Evolutionary conservation across 1,140 invertebrate genomes (phyloP).

Genomic region (Heliconius hermathena): DNA sequence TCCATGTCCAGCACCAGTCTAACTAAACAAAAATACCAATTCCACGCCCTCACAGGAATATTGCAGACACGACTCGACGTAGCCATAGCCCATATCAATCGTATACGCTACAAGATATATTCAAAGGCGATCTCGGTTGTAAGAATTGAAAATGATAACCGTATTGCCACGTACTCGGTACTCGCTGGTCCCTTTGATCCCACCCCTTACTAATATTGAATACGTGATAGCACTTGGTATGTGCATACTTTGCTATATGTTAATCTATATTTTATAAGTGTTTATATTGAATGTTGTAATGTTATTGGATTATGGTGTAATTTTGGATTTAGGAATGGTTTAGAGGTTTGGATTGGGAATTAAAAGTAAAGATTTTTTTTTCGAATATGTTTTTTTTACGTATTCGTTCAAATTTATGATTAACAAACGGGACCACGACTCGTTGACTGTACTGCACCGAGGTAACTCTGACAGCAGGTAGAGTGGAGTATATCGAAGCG

Average conservation of each 20-base stretch:
- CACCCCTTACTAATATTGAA: slow-evolving; percentile 42
- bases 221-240: slow-evolving; percentile 37
- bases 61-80: slow-evolving; percentile 4
- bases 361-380: too few relatives aligned
- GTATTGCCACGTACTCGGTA: slow-evolving; percentile 42
- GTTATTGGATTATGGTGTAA: slow-evolving; percentile 7
- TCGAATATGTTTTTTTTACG: too few relatives aligned
- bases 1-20: not conserved
- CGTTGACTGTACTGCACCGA: too few relatives aligned
- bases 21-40: not conserved
- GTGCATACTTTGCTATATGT: not conserved
- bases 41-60: not conserved
- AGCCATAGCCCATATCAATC: slow-evolving; percentile 24
- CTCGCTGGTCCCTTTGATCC: slow-evolving; percentile 39
- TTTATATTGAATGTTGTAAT: not conserved
- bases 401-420: too few relatives aligned
- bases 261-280: not conserved
- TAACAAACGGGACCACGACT: too few relatives aligned
- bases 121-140: slow-evolving; percentile 37
- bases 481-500: too few relatives aligned
- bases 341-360: too few relatives aligned
- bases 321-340: not conserved
- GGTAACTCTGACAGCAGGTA: too few relatives aligned
- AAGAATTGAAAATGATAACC: slow-evolving; percentile 50
- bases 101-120: slow-evolving; percentile 28